phyloP scores from a whole-genome alignment of 2,113 vertebrate species.

The Synchiropus splendidus region DNA sequence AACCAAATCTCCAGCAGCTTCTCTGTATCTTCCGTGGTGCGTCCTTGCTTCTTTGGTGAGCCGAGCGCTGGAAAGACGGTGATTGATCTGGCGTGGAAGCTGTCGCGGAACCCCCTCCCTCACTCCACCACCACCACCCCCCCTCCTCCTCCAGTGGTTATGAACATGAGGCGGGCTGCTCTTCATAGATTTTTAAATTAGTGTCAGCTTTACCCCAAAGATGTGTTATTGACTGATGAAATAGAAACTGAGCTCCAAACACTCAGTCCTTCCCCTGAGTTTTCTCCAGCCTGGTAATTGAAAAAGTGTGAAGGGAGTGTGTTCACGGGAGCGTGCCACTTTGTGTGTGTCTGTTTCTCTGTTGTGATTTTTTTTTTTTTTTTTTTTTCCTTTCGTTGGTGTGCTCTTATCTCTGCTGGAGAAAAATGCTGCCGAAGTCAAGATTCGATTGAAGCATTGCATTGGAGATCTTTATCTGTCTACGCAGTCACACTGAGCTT shows the following conservation, averaged over 20 bases:
- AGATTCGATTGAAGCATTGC: constrained; percentile 54
- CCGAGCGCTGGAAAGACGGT: constrained; percentile 25
- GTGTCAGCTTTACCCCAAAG: constrained; percentile 74
- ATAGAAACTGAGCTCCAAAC: constrained; percentile 69
- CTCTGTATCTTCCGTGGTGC: constrained; percentile 5
- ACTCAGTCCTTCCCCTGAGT: constrained; percentile 68
- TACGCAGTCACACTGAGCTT: constrained; percentile 16
- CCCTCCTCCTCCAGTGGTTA: constrained; percentile 53
- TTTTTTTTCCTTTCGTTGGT: constrained; percentile 25
- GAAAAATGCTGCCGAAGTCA: constrained; percentile 44
- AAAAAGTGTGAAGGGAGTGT: constrained; percentile 67
- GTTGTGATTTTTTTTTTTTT: constrained; percentile 34
- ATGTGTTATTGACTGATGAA: constrained; percentile 77
- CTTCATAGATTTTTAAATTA: constrained; percentile 79
- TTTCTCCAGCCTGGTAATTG: constrained; percentile 68
- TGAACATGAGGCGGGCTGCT: constrained; percentile 65
- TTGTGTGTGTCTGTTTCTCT: constrained; percentile 23
- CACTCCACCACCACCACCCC: too few relatives aligned
- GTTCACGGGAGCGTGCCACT: constrained; percentile 27
- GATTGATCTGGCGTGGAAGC: constrained; percentile 61
- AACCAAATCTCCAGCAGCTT: constrained; percentile 12
- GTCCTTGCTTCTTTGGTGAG: constrained; percentile 8
- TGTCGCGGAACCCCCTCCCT: too few relatives aligned
- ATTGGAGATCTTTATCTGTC: constrained; percentile 54
- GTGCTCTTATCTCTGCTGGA: constrained; percentile 53